Percentiles rank a stretch among this genome's conserved stretches.
These are phyloP conservation scores for Agrochola lota DNA, from an alignment of 2,888 invertebrate genomes.

Conservation along the genomic window DNA sequence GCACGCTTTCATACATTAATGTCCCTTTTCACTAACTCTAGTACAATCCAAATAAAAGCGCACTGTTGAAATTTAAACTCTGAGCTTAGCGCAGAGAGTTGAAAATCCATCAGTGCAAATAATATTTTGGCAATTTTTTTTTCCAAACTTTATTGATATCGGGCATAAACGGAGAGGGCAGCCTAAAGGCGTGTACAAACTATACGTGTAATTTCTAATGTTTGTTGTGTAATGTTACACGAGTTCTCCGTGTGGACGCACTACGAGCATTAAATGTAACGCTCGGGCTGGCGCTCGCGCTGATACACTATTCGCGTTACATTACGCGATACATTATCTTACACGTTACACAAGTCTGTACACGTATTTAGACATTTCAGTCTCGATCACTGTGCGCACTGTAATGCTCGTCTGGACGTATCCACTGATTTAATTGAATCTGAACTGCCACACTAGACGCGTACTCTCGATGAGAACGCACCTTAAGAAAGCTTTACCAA, in stretches of 20 bases:
- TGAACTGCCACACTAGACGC: background rate
- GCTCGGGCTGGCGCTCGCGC: too few species aligned
- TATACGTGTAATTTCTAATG: too few species aligned
- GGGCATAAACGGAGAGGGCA: background rate
- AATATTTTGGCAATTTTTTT: background rate
- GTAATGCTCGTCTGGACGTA: background rate
- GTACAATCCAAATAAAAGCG: background rate
- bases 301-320: too few species aligned
- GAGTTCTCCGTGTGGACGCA: too few species aligned
- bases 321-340: too few species aligned
- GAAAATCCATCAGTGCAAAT: background rate
- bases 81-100: background rate
- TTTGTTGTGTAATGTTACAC: background rate
- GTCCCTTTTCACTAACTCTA: background rate
- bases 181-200: too few species aligned
- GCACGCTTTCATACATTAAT: background rate
- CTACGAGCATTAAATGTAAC: too few species aligned
- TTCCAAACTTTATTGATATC: background rate
- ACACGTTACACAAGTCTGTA: too few species aligned
- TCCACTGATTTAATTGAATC: background rate
- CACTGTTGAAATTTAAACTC: background rate
- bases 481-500: too few species aligned
- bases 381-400: background rate
- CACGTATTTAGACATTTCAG: background rate
- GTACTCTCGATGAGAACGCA: too few species aligned